These are phyloP conservation scores for Drosophila bocki DNA, from an alignment of 1,140 invertebrate genomes.

Conservation along the genomic window DNA sequence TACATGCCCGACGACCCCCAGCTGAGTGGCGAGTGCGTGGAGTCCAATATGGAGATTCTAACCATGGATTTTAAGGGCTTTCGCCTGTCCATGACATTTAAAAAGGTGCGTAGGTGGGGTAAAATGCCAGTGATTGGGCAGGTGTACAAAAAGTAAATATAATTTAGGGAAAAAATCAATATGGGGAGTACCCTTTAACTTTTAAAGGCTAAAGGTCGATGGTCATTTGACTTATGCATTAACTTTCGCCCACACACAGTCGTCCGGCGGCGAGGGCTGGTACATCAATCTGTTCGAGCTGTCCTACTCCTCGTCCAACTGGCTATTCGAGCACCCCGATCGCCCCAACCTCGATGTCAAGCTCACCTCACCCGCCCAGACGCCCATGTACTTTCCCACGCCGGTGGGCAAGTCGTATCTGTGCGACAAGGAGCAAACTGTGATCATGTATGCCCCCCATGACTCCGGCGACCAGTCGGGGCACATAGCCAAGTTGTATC, in stretches of 20 bases:
- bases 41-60: constrained; percentile 89
- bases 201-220: constrained; percentile 42
- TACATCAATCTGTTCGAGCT: constrained; percentile 91
- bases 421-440: constrained; percentile 88
- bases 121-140: constrained; percentile 2
- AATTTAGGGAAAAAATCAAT: constrained; percentile 16
- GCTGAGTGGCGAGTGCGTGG: constrained; percentile 88
- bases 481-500: constrained; percentile 86
- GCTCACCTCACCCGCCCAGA: constrained; percentile 87
- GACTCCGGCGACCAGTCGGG: constrained; percentile 82
- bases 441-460: constrained; percentile 79
- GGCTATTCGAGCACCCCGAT: constrained; percentile 86
- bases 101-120: constrained; percentile 85
- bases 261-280: constrained; percentile 93
- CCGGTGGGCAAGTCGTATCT: constrained; percentile 93
- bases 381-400: constrained; percentile 91
- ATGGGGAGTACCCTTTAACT: background rate
- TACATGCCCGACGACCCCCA: constrained; percentile 89
- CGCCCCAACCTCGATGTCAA: constrained; percentile 86
- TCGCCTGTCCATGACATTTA: constrained; percentile 89
- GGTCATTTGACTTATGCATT: constrained; percentile 2
- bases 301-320: constrained; percentile 87
- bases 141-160: background rate
- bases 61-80: constrained; percentile 90
- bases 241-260: constrained; percentile 41